phyloP scores from a whole-genome alignment of 2,888 invertebrate species.

The Sussaba pulchella region DNA sequence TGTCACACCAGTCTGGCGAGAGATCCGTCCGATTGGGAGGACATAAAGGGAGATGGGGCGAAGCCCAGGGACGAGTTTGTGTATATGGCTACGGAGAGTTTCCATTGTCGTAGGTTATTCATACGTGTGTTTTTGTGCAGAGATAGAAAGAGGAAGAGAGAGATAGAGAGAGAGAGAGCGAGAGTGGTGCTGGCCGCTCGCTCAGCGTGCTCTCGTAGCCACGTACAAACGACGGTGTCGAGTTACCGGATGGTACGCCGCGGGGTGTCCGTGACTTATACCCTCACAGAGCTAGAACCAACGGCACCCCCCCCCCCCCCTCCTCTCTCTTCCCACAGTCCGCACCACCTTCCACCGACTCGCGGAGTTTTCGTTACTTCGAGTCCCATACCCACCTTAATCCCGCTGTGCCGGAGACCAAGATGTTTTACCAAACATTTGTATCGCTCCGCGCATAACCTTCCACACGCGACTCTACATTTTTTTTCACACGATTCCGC shows the following conservation, averaged over 20 bases:
- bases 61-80: constrained; percentile 73
- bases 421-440: constrained; percentile 82
- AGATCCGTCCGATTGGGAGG: constrained; percentile 79
- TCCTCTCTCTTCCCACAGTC: constrained; percentile 60
- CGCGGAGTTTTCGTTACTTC: constrained; percentile 12
- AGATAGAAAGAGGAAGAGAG: neutral
- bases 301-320: constrained; percentile 76
- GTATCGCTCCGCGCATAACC: constrained; percentile 70
- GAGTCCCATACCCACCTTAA: constrained; percentile 55
- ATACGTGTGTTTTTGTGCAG: constrained; percentile 83
- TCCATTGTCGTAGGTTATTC: constrained; percentile 83
- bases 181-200: constrained; percentile 69
- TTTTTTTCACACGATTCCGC: constrained; percentile 21
- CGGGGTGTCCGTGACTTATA: constrained; percentile 84
- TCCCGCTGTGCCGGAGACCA: constrained; percentile 74
- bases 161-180: neutral
- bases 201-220: constrained; percentile 71
- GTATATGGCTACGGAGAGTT: constrained; percentile 74
- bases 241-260: constrained; percentile 84
- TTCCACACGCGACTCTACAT: constrained; percentile 37
- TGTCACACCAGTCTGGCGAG: constrained; percentile 79
- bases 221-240: constrained; percentile 84
- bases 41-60: constrained; percentile 59
- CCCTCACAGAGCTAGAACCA: constrained; percentile 69
- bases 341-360: constrained; percentile 33